Evolutionary conservation across 1,140 invertebrate species (phyloP).

Genomic region (Cherax quadricarinatus): DNA sequence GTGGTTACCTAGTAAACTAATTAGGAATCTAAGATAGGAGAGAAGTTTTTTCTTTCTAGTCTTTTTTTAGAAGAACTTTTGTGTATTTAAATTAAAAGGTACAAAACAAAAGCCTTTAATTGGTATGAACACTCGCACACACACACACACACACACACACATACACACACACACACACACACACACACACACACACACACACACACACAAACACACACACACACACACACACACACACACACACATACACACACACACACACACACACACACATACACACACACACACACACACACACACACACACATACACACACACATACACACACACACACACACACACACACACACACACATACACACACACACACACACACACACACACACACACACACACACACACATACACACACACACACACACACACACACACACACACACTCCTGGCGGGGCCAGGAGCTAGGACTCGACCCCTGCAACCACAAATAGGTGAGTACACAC

Average conservation of each 20-base stretch:
- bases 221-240: not conserved
- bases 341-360: not conserved
- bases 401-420: not conserved
- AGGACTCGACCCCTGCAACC: no score
- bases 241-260: constrained; percentile 11
- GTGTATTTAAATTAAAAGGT: no score
- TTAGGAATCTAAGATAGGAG: no score
- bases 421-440: no score
- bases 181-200: not conserved
- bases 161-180: not conserved
- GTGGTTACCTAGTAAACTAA: no score
- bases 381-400: not conserved
- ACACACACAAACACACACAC: not conserved
- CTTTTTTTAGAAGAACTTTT: no score
- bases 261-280: constrained; percentile 28
- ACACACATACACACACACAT: constrained; percentile 26
- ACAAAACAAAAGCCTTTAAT: no score
- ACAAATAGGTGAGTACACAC: no score
- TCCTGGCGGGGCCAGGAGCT: no score
- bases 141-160: not conserved
- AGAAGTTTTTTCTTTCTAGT: no score
- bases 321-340: constrained; percentile 43
- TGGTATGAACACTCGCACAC: no score
- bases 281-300: constrained; percentile 31
- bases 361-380: constrained; percentile 16